Percentiles rank a stretch among this genome's conserved stretches.
Conservation (phyloP, 1,140 invertebrate species). For the Teleopsis dalmanni region DNA sequence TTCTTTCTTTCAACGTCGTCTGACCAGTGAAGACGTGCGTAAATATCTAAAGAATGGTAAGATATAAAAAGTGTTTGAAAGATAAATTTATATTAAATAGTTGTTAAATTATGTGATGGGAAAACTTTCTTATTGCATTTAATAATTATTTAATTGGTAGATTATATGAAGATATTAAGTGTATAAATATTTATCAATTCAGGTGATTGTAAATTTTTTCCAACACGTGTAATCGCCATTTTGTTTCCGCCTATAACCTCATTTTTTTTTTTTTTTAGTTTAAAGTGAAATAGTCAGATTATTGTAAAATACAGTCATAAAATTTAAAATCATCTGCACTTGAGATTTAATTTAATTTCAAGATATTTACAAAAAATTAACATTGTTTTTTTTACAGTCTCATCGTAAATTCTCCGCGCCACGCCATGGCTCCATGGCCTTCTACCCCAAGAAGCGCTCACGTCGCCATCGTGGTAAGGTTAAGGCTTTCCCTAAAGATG, state of each 20-base stretch:
- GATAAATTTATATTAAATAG: no score
- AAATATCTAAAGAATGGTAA: conserved; percentile 26
- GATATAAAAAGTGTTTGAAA: conserved; percentile 2
- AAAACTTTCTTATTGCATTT: neutral
- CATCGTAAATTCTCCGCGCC: conserved; percentile 99
- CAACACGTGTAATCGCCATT: neutral
- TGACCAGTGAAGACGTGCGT: conserved; percentile 29
- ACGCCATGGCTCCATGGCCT: conserved; percentile 98
- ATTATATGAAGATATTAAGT: neutral
- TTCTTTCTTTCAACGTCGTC: conserved; percentile 40
- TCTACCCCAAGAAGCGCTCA: conserved; percentile 97
- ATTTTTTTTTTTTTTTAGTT: neutral
- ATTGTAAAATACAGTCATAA: no score
- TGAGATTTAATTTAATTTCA: no score
- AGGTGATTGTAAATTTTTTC: neutral
- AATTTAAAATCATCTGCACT: no score
- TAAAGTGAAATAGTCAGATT: neutral
- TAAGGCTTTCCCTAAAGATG: conserved; percentile 99
- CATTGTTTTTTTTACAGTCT: conserved; percentile 74
- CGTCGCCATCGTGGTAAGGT: conserved; percentile 94
- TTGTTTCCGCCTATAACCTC: conserved; percentile 4
- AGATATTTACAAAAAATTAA: no score
- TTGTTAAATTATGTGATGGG: neutral
- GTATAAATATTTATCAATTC: neutral
- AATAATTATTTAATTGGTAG: neutral